A percentile compares a stretch with the other conserved stretches of the same genome.
These are phyloP conservation scores for Bungarus multicinctus DNA, from an alignment of 2,113 vertebrate species.

Conservation along the genomic window DNA sequence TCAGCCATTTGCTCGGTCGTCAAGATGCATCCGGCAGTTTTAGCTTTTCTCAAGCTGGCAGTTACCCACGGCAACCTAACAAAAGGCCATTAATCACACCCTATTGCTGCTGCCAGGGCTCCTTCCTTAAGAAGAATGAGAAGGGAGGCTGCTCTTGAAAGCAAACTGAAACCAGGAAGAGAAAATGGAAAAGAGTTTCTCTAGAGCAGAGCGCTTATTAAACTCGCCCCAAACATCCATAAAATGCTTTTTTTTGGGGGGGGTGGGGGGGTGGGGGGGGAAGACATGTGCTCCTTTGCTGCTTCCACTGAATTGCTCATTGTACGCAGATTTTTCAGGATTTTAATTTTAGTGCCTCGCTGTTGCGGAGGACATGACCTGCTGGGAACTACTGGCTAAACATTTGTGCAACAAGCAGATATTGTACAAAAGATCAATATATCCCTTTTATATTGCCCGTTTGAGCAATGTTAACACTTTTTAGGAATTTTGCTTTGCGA, in stretches of 20 bases:
- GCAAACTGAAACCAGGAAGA: background rate
- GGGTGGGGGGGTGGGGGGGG: too few species aligned
- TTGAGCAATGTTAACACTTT: background rate
- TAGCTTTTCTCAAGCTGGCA: constrained; percentile 10
- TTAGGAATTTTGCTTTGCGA: background rate
- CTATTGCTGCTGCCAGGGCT: background rate
- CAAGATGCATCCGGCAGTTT: constrained; percentile 30
- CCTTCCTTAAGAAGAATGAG: background rate
- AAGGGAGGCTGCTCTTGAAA: background rate
- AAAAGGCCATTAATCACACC: constrained; percentile 43
- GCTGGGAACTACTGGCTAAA: background rate
- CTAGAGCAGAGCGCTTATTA: background rate
- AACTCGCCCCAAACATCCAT: background rate
- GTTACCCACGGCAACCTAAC: constrained; percentile 43
- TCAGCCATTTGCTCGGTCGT: background rate
- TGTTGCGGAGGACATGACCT: background rate
- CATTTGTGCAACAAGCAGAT: background rate
- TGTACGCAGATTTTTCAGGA: background rate
- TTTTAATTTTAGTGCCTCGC: background rate
- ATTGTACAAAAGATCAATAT: background rate
- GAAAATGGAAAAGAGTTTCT: background rate
- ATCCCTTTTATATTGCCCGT: background rate
- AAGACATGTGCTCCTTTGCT: background rate
- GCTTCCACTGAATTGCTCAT: background rate
- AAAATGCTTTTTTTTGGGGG: background rate